These are phyloP conservation scores for Campylomormyrus numenius DNA, from an alignment of 2,113 vertebrate genomes.

Conservation along the genomic window DNA sequence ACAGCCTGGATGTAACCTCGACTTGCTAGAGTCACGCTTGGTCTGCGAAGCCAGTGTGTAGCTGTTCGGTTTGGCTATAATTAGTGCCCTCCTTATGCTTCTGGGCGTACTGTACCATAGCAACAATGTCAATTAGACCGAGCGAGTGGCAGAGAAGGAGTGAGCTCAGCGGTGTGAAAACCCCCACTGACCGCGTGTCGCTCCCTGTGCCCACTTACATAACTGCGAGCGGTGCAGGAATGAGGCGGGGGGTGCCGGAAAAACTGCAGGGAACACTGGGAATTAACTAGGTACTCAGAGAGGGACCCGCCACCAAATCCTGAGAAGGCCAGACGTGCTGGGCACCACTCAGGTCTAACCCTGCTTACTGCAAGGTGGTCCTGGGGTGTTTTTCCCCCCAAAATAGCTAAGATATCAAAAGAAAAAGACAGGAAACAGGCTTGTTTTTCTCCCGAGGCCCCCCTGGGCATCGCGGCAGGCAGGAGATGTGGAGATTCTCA, in stretches of 20 bases:
- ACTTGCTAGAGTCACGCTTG: background rate
- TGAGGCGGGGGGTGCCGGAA: conserved; percentile 6
- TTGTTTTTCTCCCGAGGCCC: background rate
- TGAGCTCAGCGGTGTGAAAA: conserved; percentile 12
- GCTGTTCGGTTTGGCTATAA: conserved; percentile 29
- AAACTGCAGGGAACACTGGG: conserved; percentile 15
- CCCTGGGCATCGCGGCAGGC: background rate
- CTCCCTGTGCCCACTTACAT: conserved; percentile 3
- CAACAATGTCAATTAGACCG: conserved; percentile 35
- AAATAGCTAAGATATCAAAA: background rate
- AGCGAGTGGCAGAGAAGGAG: conserved; percentile 24
- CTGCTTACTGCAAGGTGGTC: background rate
- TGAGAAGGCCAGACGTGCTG: conserved; percentile 16
- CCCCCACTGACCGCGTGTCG: conserved; percentile 16
- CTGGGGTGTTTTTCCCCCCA: background rate
- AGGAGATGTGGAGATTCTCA: background rate
- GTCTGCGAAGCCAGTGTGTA: background rate
- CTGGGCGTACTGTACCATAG: conserved; percentile 29
- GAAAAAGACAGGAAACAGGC: background rate
- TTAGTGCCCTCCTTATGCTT: conserved; percentile 29
- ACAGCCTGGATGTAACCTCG: background rate
- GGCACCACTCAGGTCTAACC: background rate
- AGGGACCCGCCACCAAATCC: conserved; percentile 4
- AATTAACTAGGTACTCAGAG: conserved; percentile 20
- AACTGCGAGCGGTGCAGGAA: background rate